phyloP scores from a whole-genome alignment of 2,797 vertebrate species.

The Myiotriccus ornatus region DNA sequence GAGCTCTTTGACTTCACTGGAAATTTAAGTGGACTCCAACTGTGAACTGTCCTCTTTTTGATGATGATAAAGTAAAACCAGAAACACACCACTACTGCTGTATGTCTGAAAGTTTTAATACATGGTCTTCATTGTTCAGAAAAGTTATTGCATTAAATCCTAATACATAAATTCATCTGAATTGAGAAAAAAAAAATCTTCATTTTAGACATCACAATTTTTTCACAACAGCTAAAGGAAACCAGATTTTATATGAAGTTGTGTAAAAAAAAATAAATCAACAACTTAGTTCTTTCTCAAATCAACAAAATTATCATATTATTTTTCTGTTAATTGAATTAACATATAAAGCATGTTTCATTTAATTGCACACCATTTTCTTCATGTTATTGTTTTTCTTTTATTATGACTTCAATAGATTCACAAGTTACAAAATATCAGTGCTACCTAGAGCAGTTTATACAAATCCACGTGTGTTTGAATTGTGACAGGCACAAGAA shows the following conservation, averaged over 20 bases:
- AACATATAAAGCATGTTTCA: background rate
- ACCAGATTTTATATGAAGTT: background rate
- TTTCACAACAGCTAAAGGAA: background rate
- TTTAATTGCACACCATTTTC: background rate
- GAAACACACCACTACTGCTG: background rate
- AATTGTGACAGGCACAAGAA: background rate
- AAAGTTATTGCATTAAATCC: constrained; percentile 14
- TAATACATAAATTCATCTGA: background rate
- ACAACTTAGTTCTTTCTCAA: background rate
- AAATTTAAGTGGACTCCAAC: background rate
- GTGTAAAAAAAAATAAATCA: background rate
- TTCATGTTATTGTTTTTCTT: background rate
- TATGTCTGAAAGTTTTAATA: background rate
- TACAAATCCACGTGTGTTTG: background rate
- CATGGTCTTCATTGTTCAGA: background rate
- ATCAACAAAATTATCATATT: background rate
- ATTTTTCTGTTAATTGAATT: background rate
- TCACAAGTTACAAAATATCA: background rate
- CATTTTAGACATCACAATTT: background rate
- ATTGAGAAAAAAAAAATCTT: background rate
- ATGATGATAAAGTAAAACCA: background rate
- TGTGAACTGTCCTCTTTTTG: background rate
- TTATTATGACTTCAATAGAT: background rate
- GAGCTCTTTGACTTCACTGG: background rate
- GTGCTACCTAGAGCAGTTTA: background rate